Evolutionary conservation across 2,113 vertebrate species (phyloP).

Genomic region (Thymallus thymallus): DNA sequence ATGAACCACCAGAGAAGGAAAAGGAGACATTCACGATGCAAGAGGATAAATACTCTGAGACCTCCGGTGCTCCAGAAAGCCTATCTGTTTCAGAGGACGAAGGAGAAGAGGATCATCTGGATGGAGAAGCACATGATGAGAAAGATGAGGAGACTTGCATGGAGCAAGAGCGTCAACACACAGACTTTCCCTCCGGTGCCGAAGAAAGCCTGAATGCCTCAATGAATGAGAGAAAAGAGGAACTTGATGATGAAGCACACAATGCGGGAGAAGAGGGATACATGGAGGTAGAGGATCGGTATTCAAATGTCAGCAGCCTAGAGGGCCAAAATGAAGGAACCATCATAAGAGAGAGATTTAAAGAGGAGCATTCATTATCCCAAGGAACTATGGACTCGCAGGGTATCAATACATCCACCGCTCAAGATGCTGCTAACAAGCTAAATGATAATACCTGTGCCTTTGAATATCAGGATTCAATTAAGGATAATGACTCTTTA

Average conservation of each 20-base stretch:
- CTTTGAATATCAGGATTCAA: neutral
- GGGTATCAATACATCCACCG: neutral
- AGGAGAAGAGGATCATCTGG: neutral
- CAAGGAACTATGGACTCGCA: neutral
- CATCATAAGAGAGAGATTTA: slow-evolving; percentile 5
- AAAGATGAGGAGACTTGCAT: too few relatives aligned
- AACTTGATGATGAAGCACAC: neutral
- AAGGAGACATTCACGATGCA: neutral
- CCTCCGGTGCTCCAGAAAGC: neutral
- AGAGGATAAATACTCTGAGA: slow-evolving; percentile 1
- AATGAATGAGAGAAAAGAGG: neutral
- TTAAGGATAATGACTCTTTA: neutral
- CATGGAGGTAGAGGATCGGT: neutral
- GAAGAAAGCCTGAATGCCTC: neutral
- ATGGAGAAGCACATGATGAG: too few relatives aligned
- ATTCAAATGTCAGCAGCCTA: slow-evolving; percentile 8
- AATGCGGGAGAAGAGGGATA: neutral
- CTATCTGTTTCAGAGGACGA: neutral
- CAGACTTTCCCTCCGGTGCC: neutral
- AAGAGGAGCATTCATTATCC: slow-evolving; percentile 9
- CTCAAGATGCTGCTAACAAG: slow-evolving; percentile 11
- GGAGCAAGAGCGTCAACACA: too few relatives aligned
- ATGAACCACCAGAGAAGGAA: neutral
- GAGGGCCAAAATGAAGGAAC: slow-evolving; percentile 14
- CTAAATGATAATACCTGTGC: slow-evolving; percentile 3